Evolutionary conservation across 2,797 vertebrate genomes (phyloP), one percentile per base, ranked within the genome.

Genomic region (Hephaestus fuliginosus): DNA sequence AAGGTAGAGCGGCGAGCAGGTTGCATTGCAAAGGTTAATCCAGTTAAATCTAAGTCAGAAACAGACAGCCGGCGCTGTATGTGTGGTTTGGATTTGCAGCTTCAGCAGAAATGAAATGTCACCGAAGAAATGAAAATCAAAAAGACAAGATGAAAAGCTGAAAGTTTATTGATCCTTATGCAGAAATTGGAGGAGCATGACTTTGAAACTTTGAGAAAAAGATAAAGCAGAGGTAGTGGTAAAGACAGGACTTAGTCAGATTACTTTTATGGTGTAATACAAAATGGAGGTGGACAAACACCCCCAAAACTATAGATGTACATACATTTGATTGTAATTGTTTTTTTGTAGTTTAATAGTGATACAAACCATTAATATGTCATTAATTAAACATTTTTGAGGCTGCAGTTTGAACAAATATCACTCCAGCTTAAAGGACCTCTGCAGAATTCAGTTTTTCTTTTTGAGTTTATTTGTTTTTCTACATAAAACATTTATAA

Each of bases 81-180:
- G 74, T 62, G 33, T 0, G 80, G 10, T 46, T 46, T 28, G 10
- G 60, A 72, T 66, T 14, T 80, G 60, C 81, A 13, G 60, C 6
- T 48, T 82, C 75, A 70, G 84, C 76, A 81, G 53, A 58, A 82
- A 82, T 48, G 2, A 81, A 86, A 76, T 78, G 86, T 84, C 70
- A 82, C 11, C 18, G 1, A 5, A 52, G 67, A 68, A 14, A 12
- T n/a, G 17, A 28, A 72, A 84, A 56, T 69, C 62, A 67, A 56
- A 66, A 60, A 39, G 52, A 71, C 51, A 12, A 76, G 30, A 61
- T 44, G 30, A 70, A 63, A 36, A 48, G 46, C 30, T 64, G 51
- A 58, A 80, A 41, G n/a, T 22, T 46, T 75, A 70, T 66, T 70
- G 74, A 81, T 70, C 14, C 48, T 22, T 1, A 5, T 52, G 41